A percentile compares a stretch with the other conserved stretches of the same genome.
These are phyloP conservation scores for Plutella xylostella DNA, from an alignment of 2,888 invertebrate genomes.

Conservation along the genomic window DNA sequence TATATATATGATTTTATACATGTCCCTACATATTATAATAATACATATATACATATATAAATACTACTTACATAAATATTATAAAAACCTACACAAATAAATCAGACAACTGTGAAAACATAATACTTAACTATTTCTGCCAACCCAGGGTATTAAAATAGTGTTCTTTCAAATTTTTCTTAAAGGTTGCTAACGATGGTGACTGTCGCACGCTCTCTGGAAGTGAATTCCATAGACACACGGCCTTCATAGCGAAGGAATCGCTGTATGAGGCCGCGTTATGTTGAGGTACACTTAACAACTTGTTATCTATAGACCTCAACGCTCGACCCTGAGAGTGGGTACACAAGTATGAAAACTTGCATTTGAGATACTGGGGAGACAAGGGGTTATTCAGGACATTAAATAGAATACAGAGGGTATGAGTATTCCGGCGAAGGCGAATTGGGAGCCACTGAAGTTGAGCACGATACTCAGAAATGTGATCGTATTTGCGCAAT, in stretches of 20 bases:
- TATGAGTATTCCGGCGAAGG: not conserved
- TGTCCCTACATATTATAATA: too few relatives aligned
- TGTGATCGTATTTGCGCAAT: constrained; percentile 1
- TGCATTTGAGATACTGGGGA: not conserved
- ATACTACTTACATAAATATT: too few relatives aligned
- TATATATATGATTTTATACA: too few relatives aligned
- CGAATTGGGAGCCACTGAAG: constrained; percentile 3
- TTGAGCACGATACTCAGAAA: not conserved
- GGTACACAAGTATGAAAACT: not conserved
- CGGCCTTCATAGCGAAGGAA: not conserved
- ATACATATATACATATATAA: too few relatives aligned
- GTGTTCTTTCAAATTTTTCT: not conserved
- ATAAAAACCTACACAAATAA: too few relatives aligned
- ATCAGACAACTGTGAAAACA: too few relatives aligned
- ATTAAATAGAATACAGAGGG: not conserved
- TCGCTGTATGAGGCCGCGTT: not conserved
- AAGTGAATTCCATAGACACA: not conserved
- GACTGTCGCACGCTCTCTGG: not conserved
- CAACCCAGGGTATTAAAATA: too few relatives aligned
- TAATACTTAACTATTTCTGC: too few relatives aligned
- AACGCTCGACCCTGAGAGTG: not conserved
- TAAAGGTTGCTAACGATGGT: not conserved
- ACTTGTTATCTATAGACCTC: not conserved
- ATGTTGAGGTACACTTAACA: not conserved
- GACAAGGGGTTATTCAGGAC: not conserved